Conservation (phyloP, 2,888 invertebrate species). For the Ptilodon capucinus region DNA sequence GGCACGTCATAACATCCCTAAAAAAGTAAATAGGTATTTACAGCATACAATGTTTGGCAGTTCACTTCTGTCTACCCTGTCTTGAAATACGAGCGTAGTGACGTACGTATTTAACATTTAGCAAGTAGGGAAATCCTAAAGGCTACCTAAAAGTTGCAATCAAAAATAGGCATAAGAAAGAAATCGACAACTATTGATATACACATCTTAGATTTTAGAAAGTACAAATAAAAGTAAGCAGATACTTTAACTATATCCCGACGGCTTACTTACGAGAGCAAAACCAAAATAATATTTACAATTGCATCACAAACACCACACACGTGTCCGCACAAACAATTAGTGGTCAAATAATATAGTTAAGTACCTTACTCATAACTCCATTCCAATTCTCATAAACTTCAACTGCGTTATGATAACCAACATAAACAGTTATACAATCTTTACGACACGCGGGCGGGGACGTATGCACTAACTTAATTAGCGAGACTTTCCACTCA, state of each 20-base stretch:
- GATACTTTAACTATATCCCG: background rate
- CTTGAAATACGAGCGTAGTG: too few relatives aligned
- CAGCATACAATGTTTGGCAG: too few relatives aligned
- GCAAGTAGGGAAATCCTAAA: too few relatives aligned
- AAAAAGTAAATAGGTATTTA: too few relatives aligned
- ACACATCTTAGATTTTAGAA: background rate
- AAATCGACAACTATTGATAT: background rate
- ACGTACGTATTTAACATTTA: too few relatives aligned
- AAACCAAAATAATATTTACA: background rate
- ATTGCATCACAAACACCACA: background rate
- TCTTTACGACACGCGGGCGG: conserved; percentile 34
- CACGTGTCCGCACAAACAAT: background rate
- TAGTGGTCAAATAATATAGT: background rate
- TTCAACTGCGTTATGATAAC: conserved; percentile 8
- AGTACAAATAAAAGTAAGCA: background rate
- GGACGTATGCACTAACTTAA: conserved; percentile 57
- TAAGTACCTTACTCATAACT: background rate
- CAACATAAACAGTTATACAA: conserved; percentile 38
- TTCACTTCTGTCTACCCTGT: too few relatives aligned
- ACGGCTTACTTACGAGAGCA: background rate
- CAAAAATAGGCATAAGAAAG: too few relatives aligned
- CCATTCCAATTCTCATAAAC: background rate
- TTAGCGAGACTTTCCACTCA: conserved; percentile 70
- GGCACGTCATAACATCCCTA: too few relatives aligned
- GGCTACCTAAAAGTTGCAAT: too few relatives aligned